Conservation (phyloP, 1,140 invertebrate genomes). For the Zaprionus capensis region DNA sequence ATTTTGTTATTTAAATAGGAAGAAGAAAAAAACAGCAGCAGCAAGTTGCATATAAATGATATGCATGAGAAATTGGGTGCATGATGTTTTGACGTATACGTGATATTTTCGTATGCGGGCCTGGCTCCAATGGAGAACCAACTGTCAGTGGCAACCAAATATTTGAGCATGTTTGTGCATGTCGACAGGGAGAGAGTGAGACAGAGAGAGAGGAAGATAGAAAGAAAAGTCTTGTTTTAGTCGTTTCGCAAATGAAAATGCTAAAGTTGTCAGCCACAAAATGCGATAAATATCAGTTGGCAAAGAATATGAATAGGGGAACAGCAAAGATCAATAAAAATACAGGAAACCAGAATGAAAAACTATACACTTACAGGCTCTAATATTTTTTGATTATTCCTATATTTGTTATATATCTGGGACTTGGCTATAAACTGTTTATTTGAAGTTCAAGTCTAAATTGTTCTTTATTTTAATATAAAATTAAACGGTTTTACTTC, state of each 20-base stretch:
- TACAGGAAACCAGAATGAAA: neutral
- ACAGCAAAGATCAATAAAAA: neutral
- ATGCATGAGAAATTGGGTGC: slow-evolving; percentile 41
- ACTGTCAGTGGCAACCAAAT: slow-evolving; percentile 28
- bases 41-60: slow-evolving; percentile 61
- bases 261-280: neutral
- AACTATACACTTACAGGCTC: no score
- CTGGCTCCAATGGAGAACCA: neutral
- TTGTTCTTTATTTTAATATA: no score
- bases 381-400: no score
- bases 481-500: no score
- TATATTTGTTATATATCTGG: no score
- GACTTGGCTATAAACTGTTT: no score
- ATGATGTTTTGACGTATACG: slow-evolving; percentile 39
- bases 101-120: slow-evolving; percentile 35
- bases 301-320: neutral
- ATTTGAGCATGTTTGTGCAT: slow-evolving; percentile 16
- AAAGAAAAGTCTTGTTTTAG: slow-evolving; percentile 3
- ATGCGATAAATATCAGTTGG: neutral
- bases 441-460: no score
- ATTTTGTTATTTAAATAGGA: slow-evolving; percentile 71
- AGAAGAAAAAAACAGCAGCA: slow-evolving; percentile 1
- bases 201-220: neutral
- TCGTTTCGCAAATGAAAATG: slow-evolving; percentile 2
- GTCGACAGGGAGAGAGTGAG: no score